phyloP scores from a whole-genome alignment of 2,888 invertebrate genomes.

The Nudaria mundana region DNA sequence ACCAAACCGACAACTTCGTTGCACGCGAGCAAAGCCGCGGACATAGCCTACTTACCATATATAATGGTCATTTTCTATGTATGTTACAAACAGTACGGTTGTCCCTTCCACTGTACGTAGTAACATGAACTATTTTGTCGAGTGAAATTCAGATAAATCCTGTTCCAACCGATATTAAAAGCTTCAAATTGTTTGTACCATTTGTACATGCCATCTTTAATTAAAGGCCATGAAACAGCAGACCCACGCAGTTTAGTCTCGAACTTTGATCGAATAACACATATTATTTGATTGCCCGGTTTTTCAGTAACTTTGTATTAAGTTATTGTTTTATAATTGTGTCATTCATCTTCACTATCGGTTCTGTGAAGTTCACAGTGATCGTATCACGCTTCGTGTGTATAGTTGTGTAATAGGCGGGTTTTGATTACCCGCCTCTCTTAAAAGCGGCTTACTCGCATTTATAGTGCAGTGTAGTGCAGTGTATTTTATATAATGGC shows the following conservation, averaged over 20 bases:
- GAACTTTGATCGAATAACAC: slow-evolving; percentile 37
- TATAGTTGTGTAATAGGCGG: slow-evolving; percentile 66
- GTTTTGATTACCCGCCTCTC: slow-evolving; percentile 60
- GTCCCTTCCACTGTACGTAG: slow-evolving; percentile 9
- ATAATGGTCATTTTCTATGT: no score
- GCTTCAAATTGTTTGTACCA: slow-evolving; percentile 58
- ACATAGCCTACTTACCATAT: no score
- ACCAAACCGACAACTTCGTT: neutral
- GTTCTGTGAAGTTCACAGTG: slow-evolving; percentile 22
- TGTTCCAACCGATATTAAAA: slow-evolving; percentile 71
- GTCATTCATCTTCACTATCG: slow-evolving; percentile 34
- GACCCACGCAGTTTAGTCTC: slow-evolving; percentile 52
- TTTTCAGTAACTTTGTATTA: slow-evolving; percentile 10
- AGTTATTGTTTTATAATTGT: slow-evolving; percentile 33
- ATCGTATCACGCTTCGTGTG: slow-evolving; percentile 39
- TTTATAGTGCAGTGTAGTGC: slow-evolving; percentile 39
- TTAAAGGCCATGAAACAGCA: slow-evolving; percentile 47
- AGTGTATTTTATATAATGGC: slow-evolving; percentile 54
- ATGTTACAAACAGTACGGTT: neutral
- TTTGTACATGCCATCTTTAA: slow-evolving; percentile 61
- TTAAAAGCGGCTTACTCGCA: slow-evolving; percentile 28
- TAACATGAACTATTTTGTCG: slow-evolving; percentile 33
- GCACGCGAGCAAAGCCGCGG: no score
- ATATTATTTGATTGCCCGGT: slow-evolving; percentile 3
- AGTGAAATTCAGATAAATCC: slow-evolving; percentile 66